phyloP scores from a whole-genome alignment of 1,140 invertebrate genomes.

The Papilio polytes region DNA sequence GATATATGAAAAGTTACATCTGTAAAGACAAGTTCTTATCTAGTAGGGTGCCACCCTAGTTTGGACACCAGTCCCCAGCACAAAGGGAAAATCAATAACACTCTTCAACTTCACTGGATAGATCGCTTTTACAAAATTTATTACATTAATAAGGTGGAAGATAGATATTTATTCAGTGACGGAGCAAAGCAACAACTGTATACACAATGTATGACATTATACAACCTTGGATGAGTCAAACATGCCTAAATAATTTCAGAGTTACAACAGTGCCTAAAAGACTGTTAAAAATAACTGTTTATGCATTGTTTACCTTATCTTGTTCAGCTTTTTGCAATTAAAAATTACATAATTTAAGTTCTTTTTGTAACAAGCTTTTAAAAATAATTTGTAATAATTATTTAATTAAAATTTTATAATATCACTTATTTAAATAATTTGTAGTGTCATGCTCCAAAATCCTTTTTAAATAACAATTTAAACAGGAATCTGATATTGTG shows the following conservation, averaged over 20 bases:
- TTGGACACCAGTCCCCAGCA: too few relatives aligned
- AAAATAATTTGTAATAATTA: too few relatives aligned
- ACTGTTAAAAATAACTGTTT: neutral
- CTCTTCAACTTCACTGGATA: too few relatives aligned
- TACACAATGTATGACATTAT: neutral
- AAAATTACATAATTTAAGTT: neutral
- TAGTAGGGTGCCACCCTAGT: too few relatives aligned
- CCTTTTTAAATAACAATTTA: neutral
- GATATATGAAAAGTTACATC: too few relatives aligned
- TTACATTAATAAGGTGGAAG: too few relatives aligned
- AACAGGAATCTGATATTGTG: neutral
- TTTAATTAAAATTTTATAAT: too few relatives aligned
- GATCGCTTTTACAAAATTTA: neutral
- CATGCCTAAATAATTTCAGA: neutral
- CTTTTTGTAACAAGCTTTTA: too few relatives aligned
- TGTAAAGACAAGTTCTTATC: too few relatives aligned
- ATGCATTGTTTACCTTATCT: neutral
- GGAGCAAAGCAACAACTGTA: neutral
- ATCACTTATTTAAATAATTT: neutral
- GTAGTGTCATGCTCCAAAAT: neutral
- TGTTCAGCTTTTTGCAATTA: neutral
- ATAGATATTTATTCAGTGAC: neutral
- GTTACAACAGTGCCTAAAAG: neutral
- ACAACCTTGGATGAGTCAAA: conserved; percentile 1
- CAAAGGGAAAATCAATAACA: too few relatives aligned